Conservation (phyloP, 2,797 vertebrate genomes). For the Austrolebias charrua region DNA sequence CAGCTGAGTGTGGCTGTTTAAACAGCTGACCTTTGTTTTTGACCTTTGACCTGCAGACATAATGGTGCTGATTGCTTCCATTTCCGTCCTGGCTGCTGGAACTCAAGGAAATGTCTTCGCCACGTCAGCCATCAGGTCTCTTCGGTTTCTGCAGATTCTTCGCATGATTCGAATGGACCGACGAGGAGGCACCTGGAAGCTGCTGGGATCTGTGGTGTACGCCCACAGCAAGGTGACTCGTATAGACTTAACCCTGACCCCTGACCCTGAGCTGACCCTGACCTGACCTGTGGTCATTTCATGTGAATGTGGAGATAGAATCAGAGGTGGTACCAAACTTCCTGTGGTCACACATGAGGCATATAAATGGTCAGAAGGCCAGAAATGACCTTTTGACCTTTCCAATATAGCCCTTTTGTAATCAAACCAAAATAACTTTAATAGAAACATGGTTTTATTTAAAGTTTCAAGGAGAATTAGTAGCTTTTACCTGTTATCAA, state of each 20-base stretch:
- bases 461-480: too few species aligned
- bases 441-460: too few species aligned
- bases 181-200: constrained; percentile 95
- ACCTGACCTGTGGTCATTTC: too few species aligned
- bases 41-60: constrained; percentile 79
- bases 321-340: too few species aligned
- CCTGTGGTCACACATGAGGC: too few species aligned
- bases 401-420: too few species aligned
- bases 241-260: background rate
- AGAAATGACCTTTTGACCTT: too few species aligned
- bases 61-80: constrained; percentile 96
- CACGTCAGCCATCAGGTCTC: constrained; percentile 91
- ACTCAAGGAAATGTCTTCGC: constrained; percentile 98
- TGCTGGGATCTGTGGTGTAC: constrained; percentile 95
- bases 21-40: background rate
- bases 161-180: constrained; percentile 99
- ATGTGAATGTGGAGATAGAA: background rate
- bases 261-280: too few species aligned
- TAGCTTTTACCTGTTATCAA: too few species aligned
- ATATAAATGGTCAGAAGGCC: too few species aligned
- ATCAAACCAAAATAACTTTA: too few species aligned
- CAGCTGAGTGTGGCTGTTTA: too few species aligned
- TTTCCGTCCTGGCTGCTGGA: constrained; percentile 93
- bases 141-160: constrained; percentile 95
- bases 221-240: constrained; percentile 92